Evolutionary conservation across 2,888 invertebrate species (phyloP).

Genomic region (Nemoura dubitans): DNA sequence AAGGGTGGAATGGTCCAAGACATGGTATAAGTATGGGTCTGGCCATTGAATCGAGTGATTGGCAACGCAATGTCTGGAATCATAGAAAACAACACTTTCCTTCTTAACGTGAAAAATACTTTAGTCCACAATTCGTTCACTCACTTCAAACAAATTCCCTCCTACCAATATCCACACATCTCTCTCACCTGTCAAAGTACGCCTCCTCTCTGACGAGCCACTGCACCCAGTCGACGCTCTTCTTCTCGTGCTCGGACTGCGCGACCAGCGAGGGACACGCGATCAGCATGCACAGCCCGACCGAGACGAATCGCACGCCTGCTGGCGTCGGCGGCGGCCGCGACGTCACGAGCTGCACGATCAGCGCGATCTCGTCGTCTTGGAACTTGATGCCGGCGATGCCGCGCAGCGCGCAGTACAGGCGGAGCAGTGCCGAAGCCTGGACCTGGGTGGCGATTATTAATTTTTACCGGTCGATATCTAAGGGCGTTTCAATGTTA

Average conservation of each 20-base stretch:
- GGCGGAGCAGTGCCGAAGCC: slow-evolving; percentile 86
- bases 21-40: too few relatives aligned
- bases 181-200: slow-evolving; percentile 77
- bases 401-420: slow-evolving; percentile 84
- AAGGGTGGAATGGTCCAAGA: too few relatives aligned
- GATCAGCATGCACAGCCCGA: slow-evolving; percentile 92
- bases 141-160: too few relatives aligned
- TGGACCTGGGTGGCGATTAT: slow-evolving; percentile 61
- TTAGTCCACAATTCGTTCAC: too few relatives aligned
- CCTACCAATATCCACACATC: too few relatives aligned
- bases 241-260: slow-evolving; percentile 80
- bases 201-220: slow-evolving; percentile 93
- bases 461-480: too few relatives aligned
- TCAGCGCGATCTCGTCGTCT: slow-evolving; percentile 87
- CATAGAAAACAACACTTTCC: too few relatives aligned
- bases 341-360: slow-evolving; percentile 86
- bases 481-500: too few relatives aligned
- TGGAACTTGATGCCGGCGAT: slow-evolving; percentile 65
- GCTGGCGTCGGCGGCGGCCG: slow-evolving; percentile 90
- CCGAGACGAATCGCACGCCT: slow-evolving; percentile 87
- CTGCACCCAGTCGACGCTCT: slow-evolving; percentile 91
- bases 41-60: too few relatives aligned
- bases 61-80: too few relatives aligned
- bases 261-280: slow-evolving; percentile 89
- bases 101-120: too few relatives aligned